A percentile compares a stretch with the other conserved stretches of the same genome.
Evolutionary conservation across 2,797 vertebrate genomes (phyloP).

Genomic region (Buceros bicornis): DNA sequence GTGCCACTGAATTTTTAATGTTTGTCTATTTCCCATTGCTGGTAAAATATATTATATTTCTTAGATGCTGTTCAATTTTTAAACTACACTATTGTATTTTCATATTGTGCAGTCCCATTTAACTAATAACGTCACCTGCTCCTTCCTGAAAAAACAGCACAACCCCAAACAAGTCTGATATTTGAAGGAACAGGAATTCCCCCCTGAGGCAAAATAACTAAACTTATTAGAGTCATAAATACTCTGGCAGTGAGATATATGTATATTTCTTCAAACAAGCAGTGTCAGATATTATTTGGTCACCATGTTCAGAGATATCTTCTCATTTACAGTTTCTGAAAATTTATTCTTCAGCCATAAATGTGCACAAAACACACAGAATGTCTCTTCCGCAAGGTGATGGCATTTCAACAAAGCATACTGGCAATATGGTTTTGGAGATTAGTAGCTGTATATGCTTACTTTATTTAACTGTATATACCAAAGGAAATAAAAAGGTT

Average conservation of each 20-base stretch:
- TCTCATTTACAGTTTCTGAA: slow-evolving; percentile 69
- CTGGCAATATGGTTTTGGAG: slow-evolving; percentile 58
- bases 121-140: slow-evolving; percentile 51
- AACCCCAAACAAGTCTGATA: slow-evolving; percentile 28
- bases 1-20: slow-evolving; percentile 28
- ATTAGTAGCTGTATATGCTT: slow-evolving; percentile 60
- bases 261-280: slow-evolving; percentile 71
- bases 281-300: slow-evolving; percentile 67
- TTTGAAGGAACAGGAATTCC: slow-evolving; percentile 25
- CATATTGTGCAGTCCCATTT: background rate
- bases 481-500: slow-evolving; percentile 74
- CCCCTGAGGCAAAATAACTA: slow-evolving; percentile 37
- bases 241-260: slow-evolving; percentile 46
- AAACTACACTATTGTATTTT: slow-evolving; percentile 19
- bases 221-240: slow-evolving; percentile 70
- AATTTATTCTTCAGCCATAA: slow-evolving; percentile 72
- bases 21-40: background rate
- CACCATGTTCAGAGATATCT: slow-evolving; percentile 43
- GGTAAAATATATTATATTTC: slow-evolving; percentile 15
- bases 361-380: slow-evolving; percentile 50
- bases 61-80: background rate
- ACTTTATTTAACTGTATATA: slow-evolving; percentile 74
- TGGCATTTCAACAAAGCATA: slow-evolving; percentile 71
- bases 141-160: background rate
- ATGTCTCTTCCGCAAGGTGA: slow-evolving; percentile 50